Base-by-base conservation (phyloP, 2,888 invertebrate genomes). In the Falcaria lacertinaria region DNA sequence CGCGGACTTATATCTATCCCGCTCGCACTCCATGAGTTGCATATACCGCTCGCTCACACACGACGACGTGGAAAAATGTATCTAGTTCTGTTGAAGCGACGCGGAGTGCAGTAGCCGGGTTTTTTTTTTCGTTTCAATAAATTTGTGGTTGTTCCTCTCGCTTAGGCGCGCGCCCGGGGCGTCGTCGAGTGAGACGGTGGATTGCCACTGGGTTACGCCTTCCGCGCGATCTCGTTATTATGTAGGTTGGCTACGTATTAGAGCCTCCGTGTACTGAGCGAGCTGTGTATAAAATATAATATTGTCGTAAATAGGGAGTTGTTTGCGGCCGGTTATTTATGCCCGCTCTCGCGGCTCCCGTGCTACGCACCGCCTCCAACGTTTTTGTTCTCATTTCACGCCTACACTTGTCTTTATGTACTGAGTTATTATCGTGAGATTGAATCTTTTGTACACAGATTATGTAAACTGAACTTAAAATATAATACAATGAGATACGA, bases 191-290 rank as follows among this genome's bases (percentile, higher is more conserved):
- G 85, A 78, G 85, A 82, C 73, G 77, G 76, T 62, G 69, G 75
- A 81, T 74, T 71, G 87, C 89, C 77, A 85, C 89, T 72, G 89
- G 72, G 88, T 89, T 89, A 90, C 90, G 88, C 90, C 89, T 89
- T 86, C 86, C 86, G 82, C 78, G 75, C 86, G 80, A 75, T 81
- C 83, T 82, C 80, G 77, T 87, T 80, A 83, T 85, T 86, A 88
- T 84, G 86, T 88, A 85, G 86, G 86, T 80, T 81, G 84, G 69
- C 72, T 75, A 76, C 79, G 85, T 77, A 80, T 88, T 87, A 86
- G 86, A 82, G 82, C 75, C 80, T 74, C 75, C 69, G 79, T 74
- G 81, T 80, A 85, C 75, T 69, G 78, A 63, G 46, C 53, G 60
- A 56, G 65, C 66, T 74, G 79, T 78, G 80, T 86, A 85, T 83